phyloP scores from a whole-genome alignment of 1,140 invertebrate species.

The Drosophila paulistorum region DNA sequence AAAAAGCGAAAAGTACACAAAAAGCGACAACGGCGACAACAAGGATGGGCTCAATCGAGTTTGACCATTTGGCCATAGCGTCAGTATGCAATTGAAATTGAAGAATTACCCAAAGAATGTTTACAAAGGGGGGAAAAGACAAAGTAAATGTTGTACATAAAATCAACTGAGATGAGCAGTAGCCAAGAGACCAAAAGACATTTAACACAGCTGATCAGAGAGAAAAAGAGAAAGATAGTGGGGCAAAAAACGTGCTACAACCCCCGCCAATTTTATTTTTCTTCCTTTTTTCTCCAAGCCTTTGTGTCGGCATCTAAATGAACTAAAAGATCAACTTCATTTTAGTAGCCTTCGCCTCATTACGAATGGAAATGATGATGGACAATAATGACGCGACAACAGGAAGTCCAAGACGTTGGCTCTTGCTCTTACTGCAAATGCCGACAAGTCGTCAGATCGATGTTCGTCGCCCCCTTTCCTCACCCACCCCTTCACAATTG shows the following conservation, averaged over 20 bases:
- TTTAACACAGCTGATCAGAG: conserved; percentile 64
- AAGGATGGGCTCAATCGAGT: background rate
- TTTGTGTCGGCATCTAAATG: conserved; percentile 76
- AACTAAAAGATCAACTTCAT: conserved; percentile 75
- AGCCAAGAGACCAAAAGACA: conserved; percentile 3
- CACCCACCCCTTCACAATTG: conserved; percentile 14
- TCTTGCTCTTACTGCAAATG: conserved; percentile 33
- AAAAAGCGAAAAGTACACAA: conserved; percentile 39
- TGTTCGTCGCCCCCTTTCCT: background rate
- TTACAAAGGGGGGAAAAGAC: conserved; percentile 48
- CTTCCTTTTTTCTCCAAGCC: conserved; percentile 18
- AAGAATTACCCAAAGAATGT: conserved; percentile 79
- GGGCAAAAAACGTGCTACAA: conserved; percentile 24
- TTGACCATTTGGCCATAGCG: conserved; percentile 7
- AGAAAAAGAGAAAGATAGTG: background rate
- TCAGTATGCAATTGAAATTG: conserved; percentile 79
- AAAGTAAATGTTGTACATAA: conserved; percentile 78
- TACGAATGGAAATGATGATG: conserved; percentile 82
- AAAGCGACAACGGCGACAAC: conserved; percentile 22
- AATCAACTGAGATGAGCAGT: background rate
- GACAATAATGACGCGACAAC: conserved; percentile 81
- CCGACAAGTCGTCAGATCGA: conserved; percentile 45
- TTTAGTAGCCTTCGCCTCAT: conserved; percentile 78
- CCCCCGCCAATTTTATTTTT: conserved; percentile 44
- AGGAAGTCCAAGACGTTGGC: conserved; percentile 67